Evolutionary conservation across 2,113 vertebrate species (phyloP).

Genomic region (Mesoclemmys tuberculata): DNA sequence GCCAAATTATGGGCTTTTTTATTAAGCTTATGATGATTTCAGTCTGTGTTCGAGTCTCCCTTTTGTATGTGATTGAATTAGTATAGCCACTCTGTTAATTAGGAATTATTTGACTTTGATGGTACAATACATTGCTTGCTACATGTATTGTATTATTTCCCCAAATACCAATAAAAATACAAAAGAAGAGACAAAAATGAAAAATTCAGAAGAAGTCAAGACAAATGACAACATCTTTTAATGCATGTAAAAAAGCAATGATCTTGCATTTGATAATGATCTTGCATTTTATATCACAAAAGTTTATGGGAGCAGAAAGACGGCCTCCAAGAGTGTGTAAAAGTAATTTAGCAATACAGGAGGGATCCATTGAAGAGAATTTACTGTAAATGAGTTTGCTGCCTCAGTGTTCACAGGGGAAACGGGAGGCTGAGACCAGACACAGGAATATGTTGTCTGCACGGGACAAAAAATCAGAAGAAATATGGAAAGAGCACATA

Average conservation of each 20-base stretch:
- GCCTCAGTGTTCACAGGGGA: too few species aligned
- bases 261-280: background rate
- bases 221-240: background rate
- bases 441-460: background rate
- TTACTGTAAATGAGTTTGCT: background rate
- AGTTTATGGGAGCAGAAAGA: accelerated
- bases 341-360: background rate
- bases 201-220: background rate
- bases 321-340: background rate
- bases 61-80: background rate
- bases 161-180: background rate
- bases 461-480: background rate
- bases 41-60: background rate
- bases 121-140: accelerated
- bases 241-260: background rate
- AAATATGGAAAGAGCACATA: background rate
- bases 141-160: background rate
- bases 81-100: accelerated
- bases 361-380: background rate
- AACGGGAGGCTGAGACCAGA: too few species aligned
- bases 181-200: background rate
- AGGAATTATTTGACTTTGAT: background rate
- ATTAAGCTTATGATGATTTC: background rate
- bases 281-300: background rate
- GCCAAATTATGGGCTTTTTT: background rate